A percentile compares a stretch with the other conserved stretches of the same genome.
These are phyloP conservation scores for Hipparchia semele DNA, from an alignment of 2,888 invertebrate genomes.

Conservation along the genomic window DNA sequence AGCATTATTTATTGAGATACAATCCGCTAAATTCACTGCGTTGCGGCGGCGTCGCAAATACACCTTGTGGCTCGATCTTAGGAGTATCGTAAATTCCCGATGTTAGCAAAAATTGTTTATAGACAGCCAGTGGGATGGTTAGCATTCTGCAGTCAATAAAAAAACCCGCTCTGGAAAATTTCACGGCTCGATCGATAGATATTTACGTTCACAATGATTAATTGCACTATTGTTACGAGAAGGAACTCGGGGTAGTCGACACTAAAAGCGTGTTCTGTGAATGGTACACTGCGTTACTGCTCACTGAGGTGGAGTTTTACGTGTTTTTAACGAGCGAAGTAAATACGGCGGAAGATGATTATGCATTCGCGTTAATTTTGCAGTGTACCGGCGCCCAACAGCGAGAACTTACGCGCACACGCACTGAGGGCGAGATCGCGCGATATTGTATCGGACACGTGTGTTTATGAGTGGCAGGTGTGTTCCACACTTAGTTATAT, in stretches of 20 bases:
- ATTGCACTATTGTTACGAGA: constrained; percentile 68
- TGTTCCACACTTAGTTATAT: constrained; percentile 38
- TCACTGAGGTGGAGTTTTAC: constrained; percentile 55
- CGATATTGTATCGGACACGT: constrained; percentile 9
- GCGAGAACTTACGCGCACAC: constrained; percentile 57
- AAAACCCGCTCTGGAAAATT: constrained; percentile 63
- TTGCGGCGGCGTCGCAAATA: no score
- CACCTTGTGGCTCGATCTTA: constrained; percentile 22
- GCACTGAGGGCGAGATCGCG: constrained; percentile 41
- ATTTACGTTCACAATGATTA: constrained; percentile 71
- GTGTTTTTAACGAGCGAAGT: constrained; percentile 65
- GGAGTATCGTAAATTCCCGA: constrained; percentile 52
- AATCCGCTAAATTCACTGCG: no score
- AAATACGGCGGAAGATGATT: constrained; percentile 66
- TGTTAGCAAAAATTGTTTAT: constrained; percentile 65
- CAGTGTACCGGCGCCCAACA: constrained; percentile 61
- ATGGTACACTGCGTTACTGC: constrained; percentile 47
- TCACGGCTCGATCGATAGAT: constrained; percentile 58
- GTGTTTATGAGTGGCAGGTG: constrained; percentile 60
- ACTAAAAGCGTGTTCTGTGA: constrained; percentile 38
- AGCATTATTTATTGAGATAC: no score
- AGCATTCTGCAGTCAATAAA: constrained; percentile 61
- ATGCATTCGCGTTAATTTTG: constrained; percentile 64
- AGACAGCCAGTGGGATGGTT: constrained; percentile 58
- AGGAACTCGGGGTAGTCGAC: constrained; percentile 40